Evolutionary conservation across 2,888 invertebrate species (phyloP), one percentile per base, ranked within the genome.

Genomic region (Octodonta nipae): DNA sequence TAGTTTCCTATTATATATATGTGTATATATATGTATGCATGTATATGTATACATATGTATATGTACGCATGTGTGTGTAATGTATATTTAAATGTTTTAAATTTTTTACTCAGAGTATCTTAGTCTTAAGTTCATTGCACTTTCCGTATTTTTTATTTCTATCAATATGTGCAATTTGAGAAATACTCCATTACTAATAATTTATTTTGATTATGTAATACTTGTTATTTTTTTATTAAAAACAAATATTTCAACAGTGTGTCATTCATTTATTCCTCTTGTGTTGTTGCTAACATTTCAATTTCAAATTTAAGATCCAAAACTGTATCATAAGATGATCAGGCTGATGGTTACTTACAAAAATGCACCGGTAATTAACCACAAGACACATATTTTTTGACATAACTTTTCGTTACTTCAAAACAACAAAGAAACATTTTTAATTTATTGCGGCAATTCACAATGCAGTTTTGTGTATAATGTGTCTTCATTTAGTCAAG

Each of bases 161-260:
- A 22, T 22, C 22, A 22, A 10, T 22, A 22, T 22, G 22, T 22
- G 22, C 22, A 22, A 22, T 22, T 22, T 22, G 22, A 10, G 22
- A 22, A 22, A 22, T 10, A 22, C 11, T 10, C 11, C 22, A n/a
- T 22, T 22, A 22, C 22, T 22, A 22, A 22, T 22, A 10, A 10
- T 10, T 22, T 22, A 22, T 22, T 11, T n/a, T 10, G 11, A 22
- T 22, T 10, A 22, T 22, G 22, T 22, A 22, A 22, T 22, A 10
- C 11, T 22, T 22, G 11, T 22, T 22, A 22, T 22, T 22, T 22
- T 22, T 22, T 22, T 22, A 22, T 22, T 22, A 22, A 22, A 22
- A 22, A 4, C 22, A 22, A 22, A 11, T 22, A 11, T 22, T n/a
- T 22, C 11, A 22, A 20, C n/a, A 10, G 11, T 10, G 22, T 4